Conservation (phyloP, 2,888 invertebrate genomes). For the Hesperia comma region DNA sequence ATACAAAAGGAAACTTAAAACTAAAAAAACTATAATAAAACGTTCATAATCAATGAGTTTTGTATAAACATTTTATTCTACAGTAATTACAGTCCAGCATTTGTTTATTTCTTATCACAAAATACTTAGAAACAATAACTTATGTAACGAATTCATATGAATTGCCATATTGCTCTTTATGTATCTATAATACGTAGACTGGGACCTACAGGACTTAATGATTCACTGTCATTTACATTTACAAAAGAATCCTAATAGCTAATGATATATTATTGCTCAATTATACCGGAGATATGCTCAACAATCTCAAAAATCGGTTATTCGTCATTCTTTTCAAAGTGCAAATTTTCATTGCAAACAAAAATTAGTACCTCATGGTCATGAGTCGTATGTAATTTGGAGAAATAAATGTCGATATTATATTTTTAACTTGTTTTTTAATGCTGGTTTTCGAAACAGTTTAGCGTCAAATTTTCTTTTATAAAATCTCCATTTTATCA, state of each 20-base stretch:
- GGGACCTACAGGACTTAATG: slow-evolving; percentile 25
- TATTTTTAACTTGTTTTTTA: too few relatives aligned
- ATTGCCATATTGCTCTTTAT: slow-evolving; percentile 23
- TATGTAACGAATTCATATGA: slow-evolving; percentile 22
- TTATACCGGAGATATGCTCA: slow-evolving; percentile 35
- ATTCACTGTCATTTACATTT: slow-evolving; percentile 29
- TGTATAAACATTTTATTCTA: slow-evolving; percentile 73
- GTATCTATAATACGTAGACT: slow-evolving; percentile 6
- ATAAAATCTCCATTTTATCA: too few relatives aligned
- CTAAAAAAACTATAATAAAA: slow-evolving; percentile 34
- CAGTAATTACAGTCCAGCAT: slow-evolving; percentile 54
- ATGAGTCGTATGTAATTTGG: too few relatives aligned
- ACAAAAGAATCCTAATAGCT: slow-evolving; percentile 7
- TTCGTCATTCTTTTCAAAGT: background rate
- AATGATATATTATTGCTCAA: slow-evolving; percentile 37
- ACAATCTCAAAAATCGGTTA: slow-evolving; percentile 19
- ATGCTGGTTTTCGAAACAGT: too few relatives aligned
- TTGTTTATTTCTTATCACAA: slow-evolving; percentile 47
- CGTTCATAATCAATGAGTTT: slow-evolving; percentile 59
- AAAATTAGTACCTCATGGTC: background rate
- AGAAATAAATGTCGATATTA: too few relatives aligned
- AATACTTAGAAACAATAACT: slow-evolving; percentile 22
- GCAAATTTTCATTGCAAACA: background rate
- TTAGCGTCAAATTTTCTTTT: too few relatives aligned
- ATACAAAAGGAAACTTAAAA: slow-evolving; percentile 24